Conservation (phyloP, 1,140 invertebrate species). For the Pogonognathellus flavescens region DNA sequence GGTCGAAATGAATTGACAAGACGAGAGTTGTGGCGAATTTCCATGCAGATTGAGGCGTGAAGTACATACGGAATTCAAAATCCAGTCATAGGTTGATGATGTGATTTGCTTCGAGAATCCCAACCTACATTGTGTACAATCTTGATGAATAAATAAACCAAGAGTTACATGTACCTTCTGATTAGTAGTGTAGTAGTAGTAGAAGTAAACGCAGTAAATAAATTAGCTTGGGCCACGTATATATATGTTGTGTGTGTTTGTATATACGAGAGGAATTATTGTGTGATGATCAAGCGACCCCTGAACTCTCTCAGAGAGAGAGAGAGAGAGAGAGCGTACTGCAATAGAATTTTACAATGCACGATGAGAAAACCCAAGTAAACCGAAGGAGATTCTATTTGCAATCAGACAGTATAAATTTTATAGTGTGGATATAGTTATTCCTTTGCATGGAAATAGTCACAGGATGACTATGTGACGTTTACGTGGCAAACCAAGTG, state of each 20-base stretch:
- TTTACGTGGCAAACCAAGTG: not conserved
- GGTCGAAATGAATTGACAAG: not conserved
- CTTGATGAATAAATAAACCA: slow-evolving; percentile 36
- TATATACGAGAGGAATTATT: too few species aligned
- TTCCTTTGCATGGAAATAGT: not conserved
- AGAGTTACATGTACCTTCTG: too few species aligned
- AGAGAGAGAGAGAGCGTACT: too few species aligned
- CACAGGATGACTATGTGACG: not conserved
- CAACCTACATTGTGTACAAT: slow-evolving; percentile 30
- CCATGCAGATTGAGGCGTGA: slow-evolving; percentile 53
- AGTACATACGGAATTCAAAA: slow-evolving; percentile 42
- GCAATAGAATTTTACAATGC: too few species aligned
- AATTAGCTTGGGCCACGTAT: not conserved
- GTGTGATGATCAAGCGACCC: too few species aligned
- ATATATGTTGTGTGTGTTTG: not conserved
- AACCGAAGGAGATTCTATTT: too few species aligned
- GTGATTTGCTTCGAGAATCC: slow-evolving; percentile 24
- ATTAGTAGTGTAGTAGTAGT: too few species aligned
- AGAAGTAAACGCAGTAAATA: not conserved
- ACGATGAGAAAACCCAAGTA: too few species aligned
- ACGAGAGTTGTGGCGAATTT: slow-evolving; percentile 24
- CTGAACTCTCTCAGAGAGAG: too few species aligned
- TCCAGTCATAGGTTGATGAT: not conserved
- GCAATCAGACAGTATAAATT: too few species aligned
- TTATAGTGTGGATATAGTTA: too few species aligned